Conservation (phyloP, 64 coral and sea anemone species). For the Cladopsammia gracilis region DNA sequence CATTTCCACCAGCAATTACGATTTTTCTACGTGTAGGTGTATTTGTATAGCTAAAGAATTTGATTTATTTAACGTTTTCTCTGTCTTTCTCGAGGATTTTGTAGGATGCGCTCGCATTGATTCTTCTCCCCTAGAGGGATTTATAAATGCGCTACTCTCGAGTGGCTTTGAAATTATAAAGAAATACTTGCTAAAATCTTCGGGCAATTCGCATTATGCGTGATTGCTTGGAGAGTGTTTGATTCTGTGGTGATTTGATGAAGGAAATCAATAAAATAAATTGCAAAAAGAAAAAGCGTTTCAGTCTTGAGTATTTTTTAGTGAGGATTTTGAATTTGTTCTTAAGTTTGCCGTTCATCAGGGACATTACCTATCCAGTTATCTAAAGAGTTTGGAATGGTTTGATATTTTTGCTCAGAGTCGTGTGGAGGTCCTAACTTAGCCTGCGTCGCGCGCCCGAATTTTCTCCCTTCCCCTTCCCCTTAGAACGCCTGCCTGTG, state of each 20-base stretch:
- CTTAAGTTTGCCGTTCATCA: no score
- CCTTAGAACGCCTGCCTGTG: no score
- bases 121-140: not conserved
- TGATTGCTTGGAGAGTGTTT: not conserved
- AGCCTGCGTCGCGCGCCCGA: no score
- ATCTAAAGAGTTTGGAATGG: no score
- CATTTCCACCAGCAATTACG: not conserved
- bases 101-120: conserved; percentile 19
- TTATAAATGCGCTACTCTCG: not conserved
- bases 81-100: conserved; percentile 31
- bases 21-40: not conserved
- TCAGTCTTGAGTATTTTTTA: no score
- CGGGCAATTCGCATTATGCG: not conserved
- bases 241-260: conserved; percentile 24
- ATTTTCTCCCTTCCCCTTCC: no score
- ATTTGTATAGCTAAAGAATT: not conserved
- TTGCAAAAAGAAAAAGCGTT: not conserved
- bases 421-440: no score
- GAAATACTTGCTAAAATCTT: not conserved
- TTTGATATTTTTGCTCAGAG: no score
- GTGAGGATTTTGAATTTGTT: no score
- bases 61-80: conserved; percentile 22
- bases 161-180: not conserved
- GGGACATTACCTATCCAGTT: no score
- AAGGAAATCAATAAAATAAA: not conserved